Evolutionary conservation across 2,888 invertebrate species (phyloP), one percentile per base, ranked within the genome.

Genomic region (Therioaphis trifolii): DNA sequence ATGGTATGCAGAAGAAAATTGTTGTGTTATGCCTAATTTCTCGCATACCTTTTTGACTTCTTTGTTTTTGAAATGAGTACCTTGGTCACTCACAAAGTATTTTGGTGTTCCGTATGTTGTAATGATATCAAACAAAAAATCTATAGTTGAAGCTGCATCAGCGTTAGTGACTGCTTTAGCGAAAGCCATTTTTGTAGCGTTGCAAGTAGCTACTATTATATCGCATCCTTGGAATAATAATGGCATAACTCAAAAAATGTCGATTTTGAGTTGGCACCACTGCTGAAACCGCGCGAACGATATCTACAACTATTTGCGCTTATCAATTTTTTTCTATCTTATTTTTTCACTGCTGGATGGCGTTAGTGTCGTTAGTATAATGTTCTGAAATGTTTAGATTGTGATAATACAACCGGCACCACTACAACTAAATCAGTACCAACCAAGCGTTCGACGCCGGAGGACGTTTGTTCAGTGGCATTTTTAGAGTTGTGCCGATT

Each of bases 181-280:
- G n/a, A n/a, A n/a, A n/a, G n/a, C n/a, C n/a, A n/a, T n/a, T n/a
- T n/a, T n/a, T n/a, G n/a, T n/a, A n/a, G n/a, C n/a, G n/a, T n/a
- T n/a, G n/a, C n/a, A n/a, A n/a, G n/a, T n/a, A n/a, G n/a, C n/a
- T n/a, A n/a, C n/a, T n/a, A n/a, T n/a, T n/a, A n/a, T n/a, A n/a
- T n/a, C n/a, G n/a, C n/a, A n/a, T n/a, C n/a, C n/a, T n/a, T n/a
- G n/a, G n/a, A n/a, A n/a, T n/a, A n/a, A n/a, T n/a, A n/a, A n/a
- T n/a, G n/a, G n/a, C n/a, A n/a, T n/a, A n/a, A n/a, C n/a, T 68
- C 68, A 61, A 61, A 61, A 61, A 61, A 61, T 61, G 61, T 61
- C 61, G 29, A 61, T 61, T 61, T 61, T 61, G 27, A 61, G 61
- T 61, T 61, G 61, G 29, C 61, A 27, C 61, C 27, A 61, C 61